Percentiles rank a stretch among this genome's conserved stretches.
phyloP scores from a whole-genome alignment of 2,113 vertebrate genomes.

The Hippocampus barbouri region DNA sequence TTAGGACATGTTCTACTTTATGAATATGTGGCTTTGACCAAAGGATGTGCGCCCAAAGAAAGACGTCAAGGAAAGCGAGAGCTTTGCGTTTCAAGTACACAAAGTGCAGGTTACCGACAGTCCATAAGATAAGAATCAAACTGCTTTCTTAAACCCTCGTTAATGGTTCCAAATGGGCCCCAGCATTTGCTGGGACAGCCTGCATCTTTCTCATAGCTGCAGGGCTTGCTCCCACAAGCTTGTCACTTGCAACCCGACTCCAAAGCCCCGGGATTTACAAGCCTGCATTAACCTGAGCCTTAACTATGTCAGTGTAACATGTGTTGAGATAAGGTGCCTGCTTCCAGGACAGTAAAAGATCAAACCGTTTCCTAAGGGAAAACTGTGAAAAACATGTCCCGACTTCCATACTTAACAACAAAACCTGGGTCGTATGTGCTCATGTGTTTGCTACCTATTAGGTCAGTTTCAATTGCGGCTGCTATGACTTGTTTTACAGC shows the following conservation, averaged over 20 bases:
- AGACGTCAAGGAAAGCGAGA: background rate
- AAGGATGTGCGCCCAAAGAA: conserved; percentile 2
- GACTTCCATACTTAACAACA: conserved; percentile 4
- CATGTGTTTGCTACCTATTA: background rate
- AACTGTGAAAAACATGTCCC: conserved; percentile 36
- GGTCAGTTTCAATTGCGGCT: background rate
- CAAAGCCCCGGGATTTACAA: conserved; percentile 53
- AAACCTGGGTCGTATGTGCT: background rate
- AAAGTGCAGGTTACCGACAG: conserved; percentile 6
- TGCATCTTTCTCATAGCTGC: conserved; percentile 50
- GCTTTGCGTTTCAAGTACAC: conserved; percentile 10
- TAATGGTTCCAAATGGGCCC: conserved; percentile 65
- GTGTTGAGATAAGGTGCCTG: conserved; percentile 61
- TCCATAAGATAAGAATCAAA: conserved; percentile 27
- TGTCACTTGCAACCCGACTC: conserved; percentile 52
- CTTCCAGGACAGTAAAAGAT: conserved; percentile 56
- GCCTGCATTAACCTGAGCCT: conserved; percentile 48
- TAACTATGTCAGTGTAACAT: conserved; percentile 48
- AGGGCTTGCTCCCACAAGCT: conserved; percentile 44
- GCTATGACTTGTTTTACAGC: background rate
- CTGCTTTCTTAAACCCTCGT: conserved; percentile 40
- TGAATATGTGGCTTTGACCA: conserved; percentile 16
- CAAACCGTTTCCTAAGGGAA: conserved; percentile 56
- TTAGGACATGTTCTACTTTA: conserved; percentile 3
- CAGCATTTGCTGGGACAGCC: conserved; percentile 51